A percentile compares a stretch with the other conserved stretches of the same genome.
phyloP scores from a whole-genome alignment of 2,888 invertebrate genomes.

The Erpobdella octoculata region DNA sequence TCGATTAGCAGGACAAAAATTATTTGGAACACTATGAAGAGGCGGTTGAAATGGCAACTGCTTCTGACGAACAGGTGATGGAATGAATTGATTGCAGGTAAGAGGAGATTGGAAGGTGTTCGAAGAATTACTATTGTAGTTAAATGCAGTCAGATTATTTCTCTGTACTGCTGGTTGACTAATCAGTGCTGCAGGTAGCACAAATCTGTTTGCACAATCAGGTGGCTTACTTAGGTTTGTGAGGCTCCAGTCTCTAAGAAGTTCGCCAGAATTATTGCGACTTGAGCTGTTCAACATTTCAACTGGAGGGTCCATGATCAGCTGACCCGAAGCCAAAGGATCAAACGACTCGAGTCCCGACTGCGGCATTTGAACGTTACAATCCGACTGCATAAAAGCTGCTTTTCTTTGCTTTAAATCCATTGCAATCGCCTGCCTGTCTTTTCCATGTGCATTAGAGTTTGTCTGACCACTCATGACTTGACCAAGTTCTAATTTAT shows the following conservation, averaged over 20 bases:
- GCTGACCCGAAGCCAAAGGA: conserved; percentile 36
- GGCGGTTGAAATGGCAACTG: too few species aligned
- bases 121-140: too few species aligned
- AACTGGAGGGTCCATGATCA: conserved; percentile 32
- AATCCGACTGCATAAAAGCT: conserved; percentile 35
- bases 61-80: too few species aligned
- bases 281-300: not conserved
- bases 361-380: conserved; percentile 2
- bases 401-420: not conserved
- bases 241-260: conserved; percentile 24
- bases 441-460: not conserved
- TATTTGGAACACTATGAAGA: too few species aligned
- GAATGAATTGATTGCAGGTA: not conserved
- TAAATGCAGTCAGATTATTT: too few species aligned
- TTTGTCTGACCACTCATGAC: not conserved
- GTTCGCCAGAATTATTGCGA: not conserved
- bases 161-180: too few species aligned
- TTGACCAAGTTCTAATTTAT: not conserved
- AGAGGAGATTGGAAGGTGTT: too few species aligned
- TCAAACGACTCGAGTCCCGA: conserved; percentile 36
- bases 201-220: too few species aligned
- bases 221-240: not conserved
- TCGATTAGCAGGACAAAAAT: too few species aligned
- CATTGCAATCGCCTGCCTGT: not conserved
- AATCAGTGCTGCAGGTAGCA: too few species aligned